Base-by-base conservation (phyloP, 2,113 vertebrate genomes). In the Cebus imitator region DNA sequence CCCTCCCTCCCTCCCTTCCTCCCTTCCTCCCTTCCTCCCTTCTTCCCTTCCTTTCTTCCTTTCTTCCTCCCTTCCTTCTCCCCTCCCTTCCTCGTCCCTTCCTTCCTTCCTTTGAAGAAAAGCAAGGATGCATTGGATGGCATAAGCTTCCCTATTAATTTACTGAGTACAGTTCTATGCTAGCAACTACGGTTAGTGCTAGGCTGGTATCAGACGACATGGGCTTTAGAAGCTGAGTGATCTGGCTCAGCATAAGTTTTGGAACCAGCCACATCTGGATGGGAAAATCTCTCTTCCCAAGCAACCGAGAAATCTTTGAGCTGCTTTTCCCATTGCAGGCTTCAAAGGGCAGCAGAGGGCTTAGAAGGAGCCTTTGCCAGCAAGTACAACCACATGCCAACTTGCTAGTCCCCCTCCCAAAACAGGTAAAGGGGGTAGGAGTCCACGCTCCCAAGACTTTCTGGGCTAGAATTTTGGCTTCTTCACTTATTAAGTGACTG, bases 61-160 rank as follows among this genome's bases (percentile, higher is more conserved):
- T 11, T 8, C 9, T 27, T 25, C 57, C 8, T 27, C 27, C 57
- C 21, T 25, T 9, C 57, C 23, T 4, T 4, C 57, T 25, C 9
- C 18, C 3, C 57, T 12, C 4, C 58, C 58, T 1, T 11, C 25
- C 58, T 1, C 5, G 4, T 30, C 30, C 27, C 12, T 13, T 64
- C 27, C 27, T 27, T 61, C 58, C 25, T 13, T 64, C 27, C 61
- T 64, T 52, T 52, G 52, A 52, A 64, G 61, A 64, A 64, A 64
- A 50, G 17, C 25, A 83, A 84, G 8, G 25, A 79, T 87, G 48
- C 18, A 43, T 50, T 79, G 48, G 43, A 45, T 0, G 2, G 35
- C 57, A 72, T 50, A 57, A 73, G 50, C 61, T 96, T 81, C 58
- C 55, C 35, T 93, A 27, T 45, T 48, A n/a, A 94, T 76, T 50